These are phyloP conservation scores for Garrulus glandarius DNA, from an alignment of 2,797 vertebrate species.

Conservation along the genomic window DNA sequence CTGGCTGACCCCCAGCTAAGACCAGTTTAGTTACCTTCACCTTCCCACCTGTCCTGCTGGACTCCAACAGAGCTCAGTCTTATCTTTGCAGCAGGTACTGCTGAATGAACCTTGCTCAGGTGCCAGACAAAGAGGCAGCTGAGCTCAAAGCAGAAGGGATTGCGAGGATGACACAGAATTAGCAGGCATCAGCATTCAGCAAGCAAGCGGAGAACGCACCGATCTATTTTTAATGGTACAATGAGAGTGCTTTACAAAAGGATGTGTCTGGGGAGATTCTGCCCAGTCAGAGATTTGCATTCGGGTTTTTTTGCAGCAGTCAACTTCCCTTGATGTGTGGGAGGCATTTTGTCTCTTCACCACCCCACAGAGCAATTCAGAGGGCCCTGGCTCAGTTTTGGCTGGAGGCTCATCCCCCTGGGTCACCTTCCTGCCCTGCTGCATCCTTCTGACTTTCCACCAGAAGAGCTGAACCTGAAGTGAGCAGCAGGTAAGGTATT, in stretches of 20 bases:
- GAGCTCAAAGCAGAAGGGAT: conserved; percentile 40
- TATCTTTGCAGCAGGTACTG: neutral
- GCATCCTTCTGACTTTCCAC: neutral
- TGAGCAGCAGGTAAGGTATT: neutral
- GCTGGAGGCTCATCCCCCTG: neutral
- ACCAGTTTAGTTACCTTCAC: neutral
- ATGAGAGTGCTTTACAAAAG: conserved; percentile 52
- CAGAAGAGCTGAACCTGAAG: neutral
- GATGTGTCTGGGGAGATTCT: conserved; percentile 53
- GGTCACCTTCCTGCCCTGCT: neutral
- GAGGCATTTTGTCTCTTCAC: neutral
- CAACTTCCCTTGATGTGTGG: neutral
- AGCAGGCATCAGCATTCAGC: conserved; percentile 45
- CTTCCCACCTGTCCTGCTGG: neutral
- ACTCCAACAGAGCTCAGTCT: neutral
- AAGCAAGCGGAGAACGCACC: neutral
- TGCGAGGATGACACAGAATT: conserved; percentile 38
- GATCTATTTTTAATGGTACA: conserved; percentile 62
- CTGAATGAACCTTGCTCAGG: conserved; percentile 60
- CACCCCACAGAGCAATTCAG: neutral
- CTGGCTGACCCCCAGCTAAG: neutral
- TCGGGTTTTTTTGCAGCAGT: neutral
- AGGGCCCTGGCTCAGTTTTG: neutral
- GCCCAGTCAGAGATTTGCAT: conserved; percentile 59
- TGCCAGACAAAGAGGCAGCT: conserved; percentile 56